phyloP scores from a whole-genome alignment of 1,140 invertebrate species.

The Aphaenogaster ashmeadi region DNA sequence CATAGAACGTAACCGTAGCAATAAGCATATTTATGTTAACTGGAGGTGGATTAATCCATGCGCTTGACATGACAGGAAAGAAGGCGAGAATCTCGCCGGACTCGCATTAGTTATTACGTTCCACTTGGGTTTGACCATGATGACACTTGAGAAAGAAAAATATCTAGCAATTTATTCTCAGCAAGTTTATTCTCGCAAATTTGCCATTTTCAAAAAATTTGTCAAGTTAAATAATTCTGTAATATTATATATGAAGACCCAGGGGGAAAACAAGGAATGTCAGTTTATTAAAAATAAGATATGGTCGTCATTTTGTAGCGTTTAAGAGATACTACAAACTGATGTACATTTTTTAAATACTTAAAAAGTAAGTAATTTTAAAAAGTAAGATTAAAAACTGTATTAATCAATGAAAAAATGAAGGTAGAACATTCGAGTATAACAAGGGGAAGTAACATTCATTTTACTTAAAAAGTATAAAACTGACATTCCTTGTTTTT shows the following conservation, averaged over 20 bases:
- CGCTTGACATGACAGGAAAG: not conserved
- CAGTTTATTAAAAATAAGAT: too few relatives aligned
- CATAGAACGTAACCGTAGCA: slow-evolving; percentile 34
- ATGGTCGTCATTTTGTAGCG: too few relatives aligned
- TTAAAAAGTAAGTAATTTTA: too few relatives aligned
- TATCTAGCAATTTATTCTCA: not conserved
- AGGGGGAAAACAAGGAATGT: too few relatives aligned
- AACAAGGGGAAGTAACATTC: too few relatives aligned
- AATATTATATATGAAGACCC: not conserved
- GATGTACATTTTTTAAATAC: too few relatives aligned
- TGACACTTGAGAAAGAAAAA: not conserved
- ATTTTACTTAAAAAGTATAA: too few relatives aligned
- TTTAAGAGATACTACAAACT: too few relatives aligned
- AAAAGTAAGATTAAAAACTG: too few relatives aligned
- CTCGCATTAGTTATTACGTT: slow-evolving; percentile 11
- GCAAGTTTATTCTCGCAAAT: not conserved
- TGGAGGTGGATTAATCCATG: not conserved
- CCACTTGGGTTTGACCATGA: slow-evolving; percentile 11
- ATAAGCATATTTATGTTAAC: slow-evolving; percentile 50
- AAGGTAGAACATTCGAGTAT: too few relatives aligned
- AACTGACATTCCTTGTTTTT: too few relatives aligned
- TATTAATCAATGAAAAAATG: too few relatives aligned
- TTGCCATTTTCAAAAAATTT: not conserved
- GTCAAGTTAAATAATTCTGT: not conserved
- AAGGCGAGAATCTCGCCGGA: slow-evolving; percentile 32